A percentile compares a stretch with the other conserved stretches of the same genome.
These are phyloP conservation scores for Coelinius sp. DNA, from an alignment of 2,888 invertebrate genomes.

Conservation along the genomic window DNA sequence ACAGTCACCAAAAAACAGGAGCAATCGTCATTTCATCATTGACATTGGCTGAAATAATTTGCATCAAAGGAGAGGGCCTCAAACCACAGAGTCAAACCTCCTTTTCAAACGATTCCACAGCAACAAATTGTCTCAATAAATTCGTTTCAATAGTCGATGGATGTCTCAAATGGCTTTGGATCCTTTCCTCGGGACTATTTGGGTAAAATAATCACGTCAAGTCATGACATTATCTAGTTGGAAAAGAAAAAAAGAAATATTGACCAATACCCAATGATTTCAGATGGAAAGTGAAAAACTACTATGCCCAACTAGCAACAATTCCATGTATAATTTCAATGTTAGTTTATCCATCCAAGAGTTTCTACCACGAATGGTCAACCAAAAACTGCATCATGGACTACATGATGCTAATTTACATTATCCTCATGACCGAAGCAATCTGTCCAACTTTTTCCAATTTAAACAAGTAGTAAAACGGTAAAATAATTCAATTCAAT, in stretches of 20 bases:
- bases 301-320: conserved; percentile 50
- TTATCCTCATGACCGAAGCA: conserved; percentile 56
- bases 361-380: conserved; percentile 55
- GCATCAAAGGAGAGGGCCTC: conserved; percentile 17
- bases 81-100: not conserved
- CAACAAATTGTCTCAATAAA: not conserved
- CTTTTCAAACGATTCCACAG: not conserved
- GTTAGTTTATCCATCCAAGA: conserved; percentile 50
- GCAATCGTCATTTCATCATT: conserved; percentile 41
- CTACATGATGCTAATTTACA: conserved; percentile 56
- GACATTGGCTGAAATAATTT: conserved; percentile 40
- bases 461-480: not conserved
- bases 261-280: conserved; percentile 1
- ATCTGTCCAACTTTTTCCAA: conserved; percentile 41
- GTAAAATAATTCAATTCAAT: not conserved
- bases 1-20: conserved; percentile 46
- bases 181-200: conserved; percentile 47
- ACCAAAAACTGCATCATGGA: conserved; percentile 52
- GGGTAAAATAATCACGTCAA: conserved; percentile 46
- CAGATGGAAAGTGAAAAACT: conserved; percentile 49
- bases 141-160: not conserved
- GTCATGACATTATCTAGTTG: not conserved
- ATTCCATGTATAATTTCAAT: conserved; percentile 52
- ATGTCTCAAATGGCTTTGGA: conserved; percentile 47
- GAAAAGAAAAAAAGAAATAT: not conserved